Evolutionary conservation across 2,113 vertebrate genomes (phyloP), one percentile per base, ranked within the genome.

Genomic region (Grammomys surdaster): DNA sequence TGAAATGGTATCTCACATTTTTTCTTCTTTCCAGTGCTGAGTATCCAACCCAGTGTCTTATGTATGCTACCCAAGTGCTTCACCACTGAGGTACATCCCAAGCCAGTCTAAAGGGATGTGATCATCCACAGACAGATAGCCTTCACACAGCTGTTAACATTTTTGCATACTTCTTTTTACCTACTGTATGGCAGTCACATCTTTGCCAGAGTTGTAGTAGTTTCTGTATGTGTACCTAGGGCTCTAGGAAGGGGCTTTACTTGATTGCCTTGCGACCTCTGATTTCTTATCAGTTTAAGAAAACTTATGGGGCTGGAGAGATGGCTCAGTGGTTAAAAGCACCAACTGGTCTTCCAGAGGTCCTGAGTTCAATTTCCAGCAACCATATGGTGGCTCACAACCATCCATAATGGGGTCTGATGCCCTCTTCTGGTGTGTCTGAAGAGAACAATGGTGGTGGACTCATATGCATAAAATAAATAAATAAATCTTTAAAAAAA

Each of bases 271-370:
- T 84, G 46, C 65, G 91, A 80, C 40, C 84, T 88, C 63, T 43
- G 33, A 33, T 96, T 92, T 92, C 91, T 89, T 22, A 85, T 3
- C 48, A 54, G 65, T 33, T 81, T 89, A 48, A 88, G 81, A 72
- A 94, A 82, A 78, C 48, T 75, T 72, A 48, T 48, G 40, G 40
- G 40, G 40, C 40, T 40, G 40, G 40, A 40, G 40, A 40, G 40
- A 40, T 40, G 40, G 40, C 40, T 40, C 40, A 40, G 40, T 40
- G 40, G 40, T 40, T 40, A 40, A 40, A 40, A 40, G 40, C 40
- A 40, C 40, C 40, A 40, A 40, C 40, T 40, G 40, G 40, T 40
- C 40, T 40, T 40, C 40, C 40, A 40, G 40, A 40, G 40, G 40
- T 40, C 40, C 40, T 40, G 40, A 40, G 40, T 40, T 40, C 40